Conservation (phyloP, 2,113 vertebrate genomes). For the Oreocharis arfaki region DNA sequence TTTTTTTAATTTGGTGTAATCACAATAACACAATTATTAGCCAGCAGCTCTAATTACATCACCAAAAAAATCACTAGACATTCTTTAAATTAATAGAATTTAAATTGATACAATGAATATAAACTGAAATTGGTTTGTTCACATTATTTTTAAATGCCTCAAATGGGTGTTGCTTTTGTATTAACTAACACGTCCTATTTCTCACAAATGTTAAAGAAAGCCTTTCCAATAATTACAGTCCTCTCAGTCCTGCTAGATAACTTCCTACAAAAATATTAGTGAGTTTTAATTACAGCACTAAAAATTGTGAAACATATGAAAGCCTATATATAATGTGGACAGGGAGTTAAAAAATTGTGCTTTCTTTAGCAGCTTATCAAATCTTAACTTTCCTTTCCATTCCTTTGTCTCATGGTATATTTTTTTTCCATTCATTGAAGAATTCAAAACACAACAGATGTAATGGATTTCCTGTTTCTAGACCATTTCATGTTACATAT, state of each 20-base stretch:
- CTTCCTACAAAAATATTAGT: not conserved
- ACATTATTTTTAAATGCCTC: not conserved
- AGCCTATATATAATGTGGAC: not conserved
- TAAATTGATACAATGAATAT: not conserved
- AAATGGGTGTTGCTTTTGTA: not conserved
- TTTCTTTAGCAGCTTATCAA: not conserved
- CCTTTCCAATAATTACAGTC: not conserved
- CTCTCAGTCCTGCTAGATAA: not conserved
- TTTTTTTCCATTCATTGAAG: not conserved
- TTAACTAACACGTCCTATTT: not conserved
- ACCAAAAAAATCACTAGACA: not conserved
- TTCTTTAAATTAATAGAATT: not conserved
- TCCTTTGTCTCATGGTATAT: not conserved
- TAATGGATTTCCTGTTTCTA: constrained; percentile 10
- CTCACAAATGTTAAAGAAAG: not conserved
- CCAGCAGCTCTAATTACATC: not conserved
- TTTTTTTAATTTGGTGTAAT: not conserved
- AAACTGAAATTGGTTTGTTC: not conserved
- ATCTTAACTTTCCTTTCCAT: not conserved
- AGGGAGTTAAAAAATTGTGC: not conserved
- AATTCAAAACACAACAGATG: not conserved
- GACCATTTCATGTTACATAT: not conserved
- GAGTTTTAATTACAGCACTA: not conserved
- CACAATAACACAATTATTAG: not conserved
- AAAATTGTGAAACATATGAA: not conserved